These are phyloP conservation scores for Melanostigma gelatinosum DNA, from an alignment of 2,113 vertebrate genomes.

Conservation along the genomic window DNA sequence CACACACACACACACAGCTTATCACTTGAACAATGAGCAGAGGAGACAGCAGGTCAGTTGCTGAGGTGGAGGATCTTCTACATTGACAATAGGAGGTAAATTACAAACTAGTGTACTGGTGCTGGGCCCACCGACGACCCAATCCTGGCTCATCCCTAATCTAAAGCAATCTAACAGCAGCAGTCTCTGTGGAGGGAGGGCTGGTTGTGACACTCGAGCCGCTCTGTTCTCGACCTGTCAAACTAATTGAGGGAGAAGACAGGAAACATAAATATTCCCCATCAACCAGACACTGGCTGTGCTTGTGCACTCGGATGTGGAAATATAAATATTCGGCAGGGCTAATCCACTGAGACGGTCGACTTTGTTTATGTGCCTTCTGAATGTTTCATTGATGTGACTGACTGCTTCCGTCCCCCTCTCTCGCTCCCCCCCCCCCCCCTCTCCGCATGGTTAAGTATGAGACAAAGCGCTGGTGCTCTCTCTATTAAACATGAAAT, in stretches of 20 bases:
- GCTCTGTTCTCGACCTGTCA: conserved; percentile 52
- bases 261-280: conserved; percentile 68
- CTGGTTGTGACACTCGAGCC: conserved; percentile 47
- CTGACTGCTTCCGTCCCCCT: conserved; percentile 55
- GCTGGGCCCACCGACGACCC: conserved; percentile 3
- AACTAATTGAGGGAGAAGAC: conserved; percentile 67
- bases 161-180: conserved; percentile 57
- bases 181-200: conserved; percentile 14
- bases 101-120: conserved; percentile 60
- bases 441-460: conserved; percentile 55
- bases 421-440: neutral
- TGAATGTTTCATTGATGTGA: conserved; percentile 75
- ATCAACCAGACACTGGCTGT: conserved; percentile 41
- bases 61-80: conserved; percentile 66
- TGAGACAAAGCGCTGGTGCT: conserved; percentile 60
- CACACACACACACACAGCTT: conserved; percentile 13
- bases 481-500: conserved; percentile 72
- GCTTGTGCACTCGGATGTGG: conserved; percentile 50
- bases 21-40: conserved; percentile 72
- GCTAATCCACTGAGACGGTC: conserved; percentile 63
- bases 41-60: conserved; percentile 69
- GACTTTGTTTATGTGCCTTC: conserved; percentile 74
- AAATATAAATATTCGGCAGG: conserved; percentile 68
- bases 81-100: conserved; percentile 74
- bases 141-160: conserved; percentile 54